Evolutionary conservation across 2,113 vertebrate genomes (phyloP), one percentile per base, ranked within the genome.

Genomic region (Sclerurus mexicanus): DNA sequence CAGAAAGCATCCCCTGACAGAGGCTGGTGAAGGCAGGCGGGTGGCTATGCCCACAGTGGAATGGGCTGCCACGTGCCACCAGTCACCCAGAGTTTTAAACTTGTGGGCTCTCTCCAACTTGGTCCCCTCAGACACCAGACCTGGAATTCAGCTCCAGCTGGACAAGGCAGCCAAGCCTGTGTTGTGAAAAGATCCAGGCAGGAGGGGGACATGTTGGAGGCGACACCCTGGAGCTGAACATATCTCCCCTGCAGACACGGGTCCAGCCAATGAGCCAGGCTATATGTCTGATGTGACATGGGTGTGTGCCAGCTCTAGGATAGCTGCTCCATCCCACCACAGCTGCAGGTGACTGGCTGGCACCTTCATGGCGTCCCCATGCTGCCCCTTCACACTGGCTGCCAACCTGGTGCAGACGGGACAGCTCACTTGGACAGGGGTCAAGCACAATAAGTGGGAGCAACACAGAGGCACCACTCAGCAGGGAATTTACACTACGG

Each of bases 171-270:
- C 39, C 75, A 83, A 86, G 56, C 3, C 62, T 44, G 23, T 20
- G 44, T 31, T 44, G 33, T 68, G 53, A 74, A 87, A 87, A 44
- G 30, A 60, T 64, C 27, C 63, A 62, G 37, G 49, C 1, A 58
- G 25, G 28, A 86, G 21, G 28, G n/a, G 9, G 14, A 56, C 30
- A 58, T 2, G 10, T 33, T 66, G 46, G 20, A 78, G 33, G 25
- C 44, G n/a, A 69, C 31, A 40, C 0, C 0, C 28, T 33, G 52
- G 73, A 84, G 62, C 28, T 49, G 40, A 89, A 63, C 0, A 0
- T 6, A 37, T 31, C 68, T 28, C 30, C 46, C 14, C 37, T 0
- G 0, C 0, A 2, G 55, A 55, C 47, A 50, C 0, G 1, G 49
- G 40, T 66, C 28, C 0, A 0, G 40, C 14, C 7, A 6, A 21